Conservation (phyloP, 2,113 vertebrate genomes). For the Cettia cetti region DNA sequence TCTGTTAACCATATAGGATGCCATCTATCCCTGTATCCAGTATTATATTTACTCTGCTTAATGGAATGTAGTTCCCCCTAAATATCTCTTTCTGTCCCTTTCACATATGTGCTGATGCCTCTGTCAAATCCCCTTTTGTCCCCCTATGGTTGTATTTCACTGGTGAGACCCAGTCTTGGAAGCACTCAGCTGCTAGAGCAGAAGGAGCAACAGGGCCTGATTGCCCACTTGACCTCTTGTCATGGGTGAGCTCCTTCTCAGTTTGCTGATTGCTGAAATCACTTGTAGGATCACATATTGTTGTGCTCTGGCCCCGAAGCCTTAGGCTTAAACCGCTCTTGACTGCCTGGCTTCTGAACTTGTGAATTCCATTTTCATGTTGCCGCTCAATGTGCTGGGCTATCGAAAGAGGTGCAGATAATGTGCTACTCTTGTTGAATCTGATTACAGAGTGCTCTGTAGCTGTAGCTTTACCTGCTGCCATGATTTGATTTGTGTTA, state of each 20-base stretch:
- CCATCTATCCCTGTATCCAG: not conserved
- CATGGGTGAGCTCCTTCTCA: not conserved
- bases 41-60: not conserved
- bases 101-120: not conserved
- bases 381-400: not conserved
- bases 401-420: not conserved
- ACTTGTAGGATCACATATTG: not conserved
- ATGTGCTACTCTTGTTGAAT: not conserved
- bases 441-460: not conserved
- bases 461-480: not conserved
- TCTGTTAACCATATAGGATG: not conserved
- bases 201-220: not conserved
- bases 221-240: not conserved
- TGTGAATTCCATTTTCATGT: not conserved
- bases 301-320: not conserved
- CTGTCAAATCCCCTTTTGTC: not conserved
- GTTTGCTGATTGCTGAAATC: not conserved
- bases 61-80: not conserved
- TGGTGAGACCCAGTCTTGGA: not conserved
- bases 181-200: not conserved
- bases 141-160: rapidly evolving
- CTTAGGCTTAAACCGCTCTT: not conserved
- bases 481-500: not conserved
- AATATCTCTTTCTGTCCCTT: not conserved
- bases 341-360: not conserved